These are phyloP conservation scores for Drosophila nigricruria DNA, from an alignment of 2,888 invertebrate genomes.

Conservation along the genomic window DNA sequence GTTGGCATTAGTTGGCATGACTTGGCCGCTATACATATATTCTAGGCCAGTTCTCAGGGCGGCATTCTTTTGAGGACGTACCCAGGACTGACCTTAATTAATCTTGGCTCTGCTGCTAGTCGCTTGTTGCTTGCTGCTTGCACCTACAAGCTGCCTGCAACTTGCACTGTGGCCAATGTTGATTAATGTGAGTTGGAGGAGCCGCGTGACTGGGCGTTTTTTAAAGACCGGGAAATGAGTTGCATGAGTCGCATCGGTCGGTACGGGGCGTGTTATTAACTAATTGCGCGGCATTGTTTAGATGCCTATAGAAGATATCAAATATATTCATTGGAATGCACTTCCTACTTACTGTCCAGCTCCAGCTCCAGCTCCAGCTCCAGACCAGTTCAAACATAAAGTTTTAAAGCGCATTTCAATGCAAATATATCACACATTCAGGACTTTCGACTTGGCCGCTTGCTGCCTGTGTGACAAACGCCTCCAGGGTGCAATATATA, in stretches of 20 bases:
- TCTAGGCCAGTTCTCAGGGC: constrained; percentile 31
- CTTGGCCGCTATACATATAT: constrained; percentile 32
- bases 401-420: constrained; percentile 56
- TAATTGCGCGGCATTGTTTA: constrained; percentile 68
- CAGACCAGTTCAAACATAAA: not conserved
- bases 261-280: constrained; percentile 54
- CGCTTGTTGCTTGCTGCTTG: constrained; percentile 21
- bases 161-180: constrained; percentile 64
- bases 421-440: constrained; percentile 44
- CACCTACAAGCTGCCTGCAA: constrained; percentile 43
- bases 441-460: constrained; percentile 23
- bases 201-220: constrained; percentile 75
- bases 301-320: constrained; percentile 34
- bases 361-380: constrained; percentile 5
- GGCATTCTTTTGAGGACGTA: constrained; percentile 64
- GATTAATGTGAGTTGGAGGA: constrained; percentile 64
- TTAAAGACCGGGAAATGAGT: constrained; percentile 66
- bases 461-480: constrained; percentile 61
- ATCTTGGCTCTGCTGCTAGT: constrained; percentile 50
- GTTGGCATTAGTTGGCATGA: constrained; percentile 57
- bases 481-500: constrained; percentile 74
- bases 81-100: constrained; percentile 76
- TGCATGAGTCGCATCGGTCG: constrained; percentile 46
- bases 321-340: constrained; percentile 44
- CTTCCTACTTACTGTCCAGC: constrained; percentile 30